Percentiles rank a stretch among this genome's conserved stretches.
Conservation (phyloP, 2,113 vertebrate genomes). For the Stegostoma tigrinum region DNA sequence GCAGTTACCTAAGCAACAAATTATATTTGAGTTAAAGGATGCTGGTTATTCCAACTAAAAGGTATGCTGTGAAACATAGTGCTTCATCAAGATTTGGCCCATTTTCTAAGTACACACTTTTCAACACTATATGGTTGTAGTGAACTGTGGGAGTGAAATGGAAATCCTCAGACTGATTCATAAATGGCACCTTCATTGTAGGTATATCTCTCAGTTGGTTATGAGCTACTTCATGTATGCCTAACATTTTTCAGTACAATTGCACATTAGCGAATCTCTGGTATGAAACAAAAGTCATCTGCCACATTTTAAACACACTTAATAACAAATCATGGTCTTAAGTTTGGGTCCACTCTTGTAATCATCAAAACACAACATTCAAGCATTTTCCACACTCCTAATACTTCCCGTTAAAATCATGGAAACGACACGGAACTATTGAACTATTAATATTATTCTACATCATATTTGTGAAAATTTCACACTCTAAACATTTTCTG, state of each 20-base stretch:
- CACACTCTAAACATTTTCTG: too few relatives aligned
- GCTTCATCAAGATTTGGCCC: not conserved
- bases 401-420: not conserved
- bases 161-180: not conserved
- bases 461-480: not conserved
- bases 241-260: not conserved
- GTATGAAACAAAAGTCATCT: not conserved
- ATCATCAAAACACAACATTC: not conserved
- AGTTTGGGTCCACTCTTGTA: not conserved
- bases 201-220: too few relatives aligned
- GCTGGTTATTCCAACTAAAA: not conserved
- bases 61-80: not conserved
- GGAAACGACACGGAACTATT: not conserved
- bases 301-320: not conserved
- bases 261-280: not conserved
- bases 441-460: not conserved
- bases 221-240: too few relatives aligned
- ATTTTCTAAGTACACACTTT: not conserved
- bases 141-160: not conserved
- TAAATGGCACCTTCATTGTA: not conserved
- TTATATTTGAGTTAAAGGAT: not conserved
- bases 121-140: not conserved
- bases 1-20: not conserved
- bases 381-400: not conserved
- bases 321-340: not conserved